Evolutionary conservation across 2,797 vertebrate genomes (phyloP).

Genomic region (Hyperoplus immaculatus): DNA sequence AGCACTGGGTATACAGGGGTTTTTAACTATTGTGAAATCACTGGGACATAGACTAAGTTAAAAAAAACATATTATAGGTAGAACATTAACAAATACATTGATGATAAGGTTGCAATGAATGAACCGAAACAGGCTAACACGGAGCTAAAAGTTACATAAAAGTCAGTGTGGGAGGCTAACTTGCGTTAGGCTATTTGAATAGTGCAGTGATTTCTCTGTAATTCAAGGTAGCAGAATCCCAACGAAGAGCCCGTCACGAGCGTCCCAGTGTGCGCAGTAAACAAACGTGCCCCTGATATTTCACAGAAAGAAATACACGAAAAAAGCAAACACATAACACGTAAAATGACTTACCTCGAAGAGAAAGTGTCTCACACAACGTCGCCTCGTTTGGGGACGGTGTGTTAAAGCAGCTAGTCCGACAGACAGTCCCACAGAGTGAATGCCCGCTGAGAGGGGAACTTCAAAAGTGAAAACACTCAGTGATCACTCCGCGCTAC

Average conservation of each 20-base stretch:
- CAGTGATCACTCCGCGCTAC: neutral
- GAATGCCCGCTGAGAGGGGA: neutral
- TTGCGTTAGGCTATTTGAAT: neutral
- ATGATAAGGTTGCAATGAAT: neutral
- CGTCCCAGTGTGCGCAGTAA: neutral
- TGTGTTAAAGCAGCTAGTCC: neutral
- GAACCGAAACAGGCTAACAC: too few species aligned
- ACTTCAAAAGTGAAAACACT: slow-evolving; percentile 1
- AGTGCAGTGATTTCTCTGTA: neutral
- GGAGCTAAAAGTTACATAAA: neutral
- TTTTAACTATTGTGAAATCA: neutral
- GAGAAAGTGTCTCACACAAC: neutral
- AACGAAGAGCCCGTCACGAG: neutral
- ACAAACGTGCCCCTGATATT: neutral
- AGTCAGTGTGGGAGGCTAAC: neutral
- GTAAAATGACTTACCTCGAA: slow-evolving; percentile 12
- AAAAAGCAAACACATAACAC: neutral
- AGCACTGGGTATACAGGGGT: neutral
- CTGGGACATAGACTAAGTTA: neutral
- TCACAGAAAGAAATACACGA: neutral
- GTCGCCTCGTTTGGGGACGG: neutral
- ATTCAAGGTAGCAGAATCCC: slow-evolving; percentile 7
- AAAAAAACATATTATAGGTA: neutral
- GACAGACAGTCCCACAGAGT: neutral
- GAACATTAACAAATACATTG: neutral